phyloP scores from a whole-genome alignment of 2,797 vertebrate species.

The Typhlichthys eigenmanni region DNA sequence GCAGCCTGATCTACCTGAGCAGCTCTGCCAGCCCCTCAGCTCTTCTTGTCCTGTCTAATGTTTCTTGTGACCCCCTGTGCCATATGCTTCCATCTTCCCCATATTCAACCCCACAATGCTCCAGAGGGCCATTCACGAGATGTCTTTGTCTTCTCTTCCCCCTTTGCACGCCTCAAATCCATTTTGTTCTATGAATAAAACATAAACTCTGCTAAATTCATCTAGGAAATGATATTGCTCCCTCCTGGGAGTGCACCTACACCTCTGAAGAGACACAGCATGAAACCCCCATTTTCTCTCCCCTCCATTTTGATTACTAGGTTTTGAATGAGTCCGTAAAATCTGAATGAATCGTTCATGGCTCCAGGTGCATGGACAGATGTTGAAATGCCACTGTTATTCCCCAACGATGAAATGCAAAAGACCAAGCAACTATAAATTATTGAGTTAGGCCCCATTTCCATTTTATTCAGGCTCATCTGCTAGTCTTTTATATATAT shows the following conservation, averaged over 20 bases:
- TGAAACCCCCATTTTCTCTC: slow-evolving; percentile 41
- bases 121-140: slow-evolving; percentile 32
- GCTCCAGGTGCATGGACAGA: slow-evolving; percentile 46
- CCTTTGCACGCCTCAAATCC: slow-evolving; percentile 24
- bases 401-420: slow-evolving; percentile 46
- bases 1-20: slow-evolving; percentile 29
- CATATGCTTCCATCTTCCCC: slow-evolving; percentile 21
- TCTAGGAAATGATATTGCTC: slow-evolving; percentile 46
- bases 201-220: slow-evolving; percentile 37
- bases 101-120: slow-evolving; percentile 19
- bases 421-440: slow-evolving; percentile 56
- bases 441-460: slow-evolving; percentile 47
- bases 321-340: slow-evolving; percentile 19
- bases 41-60: slow-evolving; percentile 42
- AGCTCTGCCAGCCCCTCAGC: slow-evolving; percentile 35
- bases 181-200: slow-evolving; percentile 52
- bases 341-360: slow-evolving; percentile 18
- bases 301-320: slow-evolving; percentile 37
- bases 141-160: slow-evolving; percentile 30
- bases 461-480: slow-evolving; percentile 30
- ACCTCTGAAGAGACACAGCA: slow-evolving; percentile 20
- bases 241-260: slow-evolving; percentile 18
- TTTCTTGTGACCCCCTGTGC: slow-evolving; percentile 31
- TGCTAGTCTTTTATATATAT: neutral
- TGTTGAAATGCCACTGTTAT: slow-evolving; percentile 58